Evolutionary conservation across 1,140 invertebrate genomes (phyloP).

Genomic region (Pentalonia nigronervosa): DNA sequence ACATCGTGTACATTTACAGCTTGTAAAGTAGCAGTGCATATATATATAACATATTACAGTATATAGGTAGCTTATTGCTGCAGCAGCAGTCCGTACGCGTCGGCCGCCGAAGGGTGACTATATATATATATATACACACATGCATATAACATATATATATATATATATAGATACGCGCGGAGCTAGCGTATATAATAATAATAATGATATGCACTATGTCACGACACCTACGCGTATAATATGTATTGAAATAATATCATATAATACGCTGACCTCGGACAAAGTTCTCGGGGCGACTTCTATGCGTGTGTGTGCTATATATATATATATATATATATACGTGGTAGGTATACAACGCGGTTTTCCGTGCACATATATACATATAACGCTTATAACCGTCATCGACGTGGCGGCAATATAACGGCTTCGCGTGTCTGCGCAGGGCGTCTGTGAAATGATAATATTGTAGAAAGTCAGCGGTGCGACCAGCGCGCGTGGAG

Average conservation of each 20-base stretch:
- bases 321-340: too few species aligned
- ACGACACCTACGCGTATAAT: neutral
- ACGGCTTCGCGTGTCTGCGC: neutral
- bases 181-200: neutral
- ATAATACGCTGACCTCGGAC: neutral
- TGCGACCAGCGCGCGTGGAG: too few species aligned
- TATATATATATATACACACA: neutral
- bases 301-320: neutral
- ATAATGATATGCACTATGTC: neutral
- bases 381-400: neutral
- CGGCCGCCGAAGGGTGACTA: conserved; percentile 4
- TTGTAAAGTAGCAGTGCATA: neutral
- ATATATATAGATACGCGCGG: too few species aligned
- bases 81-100: neutral
- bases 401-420: neutral
- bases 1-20: neutral
- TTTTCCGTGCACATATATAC: neutral
- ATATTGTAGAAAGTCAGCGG: too few species aligned
- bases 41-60: neutral
- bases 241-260: neutral
- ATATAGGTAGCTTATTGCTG: neutral
- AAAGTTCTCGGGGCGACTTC: neutral
- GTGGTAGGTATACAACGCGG: neutral
- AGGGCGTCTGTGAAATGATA: neutral
- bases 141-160: too few species aligned